Evolutionary conservation across 1,140 invertebrate genomes (phyloP).

Genomic region (Leptonema lineaticorne): DNA sequence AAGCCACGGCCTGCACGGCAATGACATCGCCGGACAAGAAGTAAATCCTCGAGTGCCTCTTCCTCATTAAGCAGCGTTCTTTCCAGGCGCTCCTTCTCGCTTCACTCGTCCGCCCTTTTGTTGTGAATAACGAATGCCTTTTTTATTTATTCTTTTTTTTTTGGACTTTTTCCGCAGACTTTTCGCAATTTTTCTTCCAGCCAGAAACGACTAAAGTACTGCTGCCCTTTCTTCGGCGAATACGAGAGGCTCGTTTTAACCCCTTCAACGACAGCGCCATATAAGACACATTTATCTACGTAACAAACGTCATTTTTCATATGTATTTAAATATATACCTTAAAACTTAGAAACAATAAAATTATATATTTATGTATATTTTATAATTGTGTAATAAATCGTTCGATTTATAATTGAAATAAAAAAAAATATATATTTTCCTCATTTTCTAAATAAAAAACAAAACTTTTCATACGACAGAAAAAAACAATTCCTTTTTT

Average conservation of each 20-base stretch:
- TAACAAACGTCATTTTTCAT: too few relatives aligned
- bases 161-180: neutral
- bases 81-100: neutral
- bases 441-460: too few relatives aligned
- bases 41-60: neutral
- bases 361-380: too few relatives aligned
- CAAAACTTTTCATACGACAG: too few relatives aligned
- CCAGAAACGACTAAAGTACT: neutral
- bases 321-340: too few relatives aligned
- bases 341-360: too few relatives aligned
- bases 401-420: too few relatives aligned
- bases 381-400: too few relatives aligned
- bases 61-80: conserved; percentile 7
- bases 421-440: too few relatives aligned
- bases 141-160: too few relatives aligned
- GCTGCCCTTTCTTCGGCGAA: too few relatives aligned
- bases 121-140: conserved; percentile 9
- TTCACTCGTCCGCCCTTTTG: neutral
- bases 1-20: conserved; percentile 1
- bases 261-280: neutral
- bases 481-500: too few relatives aligned
- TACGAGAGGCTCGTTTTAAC: conserved; percentile 4
- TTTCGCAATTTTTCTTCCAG: neutral
- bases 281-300: neutral
- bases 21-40: neutral